Evolutionary conservation across 2,113 vertebrate species (phyloP).

Genomic region (Drymodes brunneopygia): DNA sequence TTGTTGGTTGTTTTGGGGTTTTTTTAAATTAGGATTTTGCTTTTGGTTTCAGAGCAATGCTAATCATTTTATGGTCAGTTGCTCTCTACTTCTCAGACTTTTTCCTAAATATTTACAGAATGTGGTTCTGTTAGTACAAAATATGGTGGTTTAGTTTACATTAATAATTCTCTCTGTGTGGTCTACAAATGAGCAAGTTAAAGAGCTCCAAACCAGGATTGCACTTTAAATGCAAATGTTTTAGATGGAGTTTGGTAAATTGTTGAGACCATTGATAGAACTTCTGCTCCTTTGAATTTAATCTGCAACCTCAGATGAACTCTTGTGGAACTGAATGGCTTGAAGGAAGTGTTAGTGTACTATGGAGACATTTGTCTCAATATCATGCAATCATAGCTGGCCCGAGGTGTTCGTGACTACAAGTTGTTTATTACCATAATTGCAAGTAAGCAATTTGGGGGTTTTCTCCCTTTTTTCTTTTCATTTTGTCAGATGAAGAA

Average conservation of each 20-base stretch:
- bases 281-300: conserved; percentile 43
- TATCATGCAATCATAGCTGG: conserved; percentile 8
- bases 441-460: not conserved
- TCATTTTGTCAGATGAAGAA: not conserved
- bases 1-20: not conserved
- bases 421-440: not conserved
- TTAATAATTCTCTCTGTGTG: conserved; percentile 49
- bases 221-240: not conserved
- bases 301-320: conserved; percentile 38
- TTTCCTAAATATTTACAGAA: conserved; percentile 67
- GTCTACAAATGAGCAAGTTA: conserved; percentile 24
- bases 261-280: not conserved
- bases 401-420: not conserved
- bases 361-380: not conserved
- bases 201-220: not conserved
- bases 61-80: conserved; percentile 49
- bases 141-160: conserved; percentile 54
- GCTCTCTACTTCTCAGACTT: conserved; percentile 24
- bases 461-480: not conserved
- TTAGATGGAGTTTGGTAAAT: not conserved
- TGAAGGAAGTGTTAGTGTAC: conserved; percentile 27
- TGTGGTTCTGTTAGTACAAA: conserved; percentile 50
- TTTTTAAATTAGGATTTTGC: not conserved
- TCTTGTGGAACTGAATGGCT: conserved; percentile 44
- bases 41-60: conserved; percentile 45